A percentile compares a stretch with the other conserved stretches of the same genome.
These are phyloP conservation scores for Athrips mouffetella DNA, from an alignment of 2,888 invertebrate genomes.

Conservation along the genomic window DNA sequence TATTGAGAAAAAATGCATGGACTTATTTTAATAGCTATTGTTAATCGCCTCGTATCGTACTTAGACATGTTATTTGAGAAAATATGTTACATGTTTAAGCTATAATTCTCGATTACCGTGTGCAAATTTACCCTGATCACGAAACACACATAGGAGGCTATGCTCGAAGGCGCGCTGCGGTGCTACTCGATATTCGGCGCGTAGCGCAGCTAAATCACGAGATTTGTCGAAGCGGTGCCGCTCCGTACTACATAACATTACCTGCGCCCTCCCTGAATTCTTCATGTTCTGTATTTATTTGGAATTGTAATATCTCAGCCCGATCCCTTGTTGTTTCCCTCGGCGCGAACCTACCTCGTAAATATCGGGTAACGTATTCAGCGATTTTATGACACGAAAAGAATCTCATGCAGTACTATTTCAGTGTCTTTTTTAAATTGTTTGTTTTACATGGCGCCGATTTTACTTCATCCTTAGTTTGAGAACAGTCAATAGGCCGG, in stretches of 20 bases:
- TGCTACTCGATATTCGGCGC: constrained; percentile 69
- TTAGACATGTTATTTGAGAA: constrained; percentile 17
- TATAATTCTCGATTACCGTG: constrained; percentile 68
- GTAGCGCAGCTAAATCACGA: constrained; percentile 75
- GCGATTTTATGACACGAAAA: constrained; percentile 62
- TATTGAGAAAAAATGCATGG: constrained; percentile 21
- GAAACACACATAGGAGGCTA: constrained; percentile 55
- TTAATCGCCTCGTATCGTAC: background rate
- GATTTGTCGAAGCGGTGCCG: constrained; percentile 73
- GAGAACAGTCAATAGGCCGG: constrained; percentile 8
- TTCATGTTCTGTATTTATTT: constrained; percentile 76
- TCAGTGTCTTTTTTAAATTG: constrained; percentile 38
- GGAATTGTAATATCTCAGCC: constrained; percentile 74
- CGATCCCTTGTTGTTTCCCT: constrained; percentile 70
- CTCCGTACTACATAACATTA: constrained; percentile 71
- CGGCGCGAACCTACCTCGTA: constrained; percentile 63
- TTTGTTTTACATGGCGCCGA: background rate
- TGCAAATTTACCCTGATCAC: constrained; percentile 73
- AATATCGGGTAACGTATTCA: constrained; percentile 67
- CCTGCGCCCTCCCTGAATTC: constrained; percentile 73
- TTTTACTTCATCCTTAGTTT: constrained; percentile 2
- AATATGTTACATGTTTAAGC: constrained; percentile 44
- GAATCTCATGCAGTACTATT: constrained; percentile 41
- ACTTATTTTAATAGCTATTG: constrained; percentile 1
- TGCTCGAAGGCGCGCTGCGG: constrained; percentile 16